Conservation (phyloP, 2,113 vertebrate genomes). For the Phylloscopus trochiloides region DNA sequence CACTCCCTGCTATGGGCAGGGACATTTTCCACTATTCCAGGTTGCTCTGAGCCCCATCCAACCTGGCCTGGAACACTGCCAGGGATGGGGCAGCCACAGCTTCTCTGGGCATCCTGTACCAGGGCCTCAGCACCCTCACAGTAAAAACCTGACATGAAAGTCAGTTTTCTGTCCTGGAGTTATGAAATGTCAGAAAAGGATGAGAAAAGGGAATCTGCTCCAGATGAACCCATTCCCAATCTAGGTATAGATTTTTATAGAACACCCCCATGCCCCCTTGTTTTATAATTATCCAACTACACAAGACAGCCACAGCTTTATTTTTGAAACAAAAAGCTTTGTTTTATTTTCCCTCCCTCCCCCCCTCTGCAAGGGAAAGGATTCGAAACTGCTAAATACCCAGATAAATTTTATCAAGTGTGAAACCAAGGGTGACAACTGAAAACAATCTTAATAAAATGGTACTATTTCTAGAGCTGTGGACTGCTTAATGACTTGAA, state of each 20-base stretch:
- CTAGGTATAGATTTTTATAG: not conserved
- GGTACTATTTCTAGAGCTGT: not conserved
- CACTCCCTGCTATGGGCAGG: not conserved
- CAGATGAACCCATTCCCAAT: not conserved
- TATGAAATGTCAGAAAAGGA: not conserved
- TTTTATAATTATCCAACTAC: not conserved
- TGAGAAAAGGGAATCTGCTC: not conserved
- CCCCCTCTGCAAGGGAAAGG: not conserved
- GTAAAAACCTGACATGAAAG: not conserved
- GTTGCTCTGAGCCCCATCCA: accelerated
- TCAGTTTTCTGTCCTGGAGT: not conserved
- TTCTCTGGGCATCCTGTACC: not conserved
- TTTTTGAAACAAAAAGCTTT: not conserved
- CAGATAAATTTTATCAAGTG: not conserved
- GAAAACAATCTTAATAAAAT: not conserved
- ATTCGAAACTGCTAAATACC: not conserved
- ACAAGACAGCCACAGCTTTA: not conserved
- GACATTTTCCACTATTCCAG: not conserved
- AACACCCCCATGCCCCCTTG: not conserved
- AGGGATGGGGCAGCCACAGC: not conserved
- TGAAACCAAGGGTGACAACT: not conserved
- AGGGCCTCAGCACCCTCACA: accelerated
- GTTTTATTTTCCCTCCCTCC: not conserved
- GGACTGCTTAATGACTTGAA: not conserved
- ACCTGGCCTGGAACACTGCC: accelerated